Evolutionary conservation across 1,140 invertebrate genomes (phyloP).

Genomic region (Ruditapes philippinarum): DNA sequence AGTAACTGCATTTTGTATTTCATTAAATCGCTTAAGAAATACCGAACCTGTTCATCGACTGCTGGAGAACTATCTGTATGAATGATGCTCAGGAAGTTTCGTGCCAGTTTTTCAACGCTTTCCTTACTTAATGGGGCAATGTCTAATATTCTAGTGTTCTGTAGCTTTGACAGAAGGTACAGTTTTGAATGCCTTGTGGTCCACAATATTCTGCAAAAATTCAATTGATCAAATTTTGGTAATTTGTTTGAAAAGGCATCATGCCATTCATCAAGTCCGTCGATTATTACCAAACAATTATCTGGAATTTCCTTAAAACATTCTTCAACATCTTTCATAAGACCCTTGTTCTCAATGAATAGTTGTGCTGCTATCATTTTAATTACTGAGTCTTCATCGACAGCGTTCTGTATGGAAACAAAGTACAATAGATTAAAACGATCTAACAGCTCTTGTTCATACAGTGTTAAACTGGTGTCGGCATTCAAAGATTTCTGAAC

Average conservation of each 20-base stretch:
- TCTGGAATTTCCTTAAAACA: background rate
- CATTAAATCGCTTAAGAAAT: background rate
- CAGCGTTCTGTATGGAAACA: background rate
- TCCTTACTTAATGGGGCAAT: background rate
- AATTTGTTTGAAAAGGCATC: background rate
- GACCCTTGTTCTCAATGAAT: background rate
- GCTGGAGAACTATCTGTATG: too few relatives aligned
- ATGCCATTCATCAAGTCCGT: background rate
- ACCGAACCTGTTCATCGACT: background rate
- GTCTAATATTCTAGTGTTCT: background rate
- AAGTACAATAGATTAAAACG: background rate
- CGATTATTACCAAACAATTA: background rate
- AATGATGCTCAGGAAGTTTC: background rate
- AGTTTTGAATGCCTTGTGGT: background rate
- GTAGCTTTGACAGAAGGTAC: background rate
- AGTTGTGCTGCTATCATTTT: background rate
- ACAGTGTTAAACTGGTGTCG: background rate
- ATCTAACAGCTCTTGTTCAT: background rate
- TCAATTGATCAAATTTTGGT: background rate
- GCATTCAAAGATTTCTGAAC: background rate
- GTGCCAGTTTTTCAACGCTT: background rate
- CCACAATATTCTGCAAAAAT: background rate
- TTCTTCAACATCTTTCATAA: background rate
- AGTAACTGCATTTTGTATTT: background rate
- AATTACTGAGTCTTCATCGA: background rate